Conservation (phyloP, 2,113 vertebrate species). For the Pachyramphus minor region DNA sequence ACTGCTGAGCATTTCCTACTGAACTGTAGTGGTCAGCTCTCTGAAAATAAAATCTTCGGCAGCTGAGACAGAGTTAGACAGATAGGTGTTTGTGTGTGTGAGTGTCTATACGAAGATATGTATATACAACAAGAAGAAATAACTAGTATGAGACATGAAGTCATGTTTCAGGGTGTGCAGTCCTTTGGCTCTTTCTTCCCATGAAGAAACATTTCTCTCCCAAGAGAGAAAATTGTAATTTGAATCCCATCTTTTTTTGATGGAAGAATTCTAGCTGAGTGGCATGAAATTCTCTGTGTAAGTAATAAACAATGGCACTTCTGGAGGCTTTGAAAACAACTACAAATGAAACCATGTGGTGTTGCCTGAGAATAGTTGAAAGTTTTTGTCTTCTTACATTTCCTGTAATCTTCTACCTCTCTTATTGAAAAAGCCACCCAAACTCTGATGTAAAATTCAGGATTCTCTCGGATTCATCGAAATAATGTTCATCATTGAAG, state of each 20-base stretch:
- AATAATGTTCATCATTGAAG: not conserved
- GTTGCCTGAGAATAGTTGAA: not conserved
- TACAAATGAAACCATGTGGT: not conserved
- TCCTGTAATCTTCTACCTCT: not conserved
- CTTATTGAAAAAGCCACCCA: rapidly evolving
- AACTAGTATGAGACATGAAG: not conserved
- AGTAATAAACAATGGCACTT: not conserved
- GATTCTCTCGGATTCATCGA: not conserved
- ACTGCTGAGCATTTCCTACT: not conserved
- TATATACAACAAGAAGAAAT: not conserved
- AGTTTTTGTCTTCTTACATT: not conserved
- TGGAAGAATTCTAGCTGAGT: not conserved
- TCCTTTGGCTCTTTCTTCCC: not conserved
- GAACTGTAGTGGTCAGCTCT: not conserved
- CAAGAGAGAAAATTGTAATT: not conserved
- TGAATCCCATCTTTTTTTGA: not conserved
- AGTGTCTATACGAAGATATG: not conserved
- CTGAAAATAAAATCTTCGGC: not conserved
- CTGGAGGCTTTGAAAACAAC: not conserved
- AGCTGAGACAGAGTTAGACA: not conserved
- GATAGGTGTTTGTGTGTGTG: not conserved
- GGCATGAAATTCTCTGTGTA: not conserved
- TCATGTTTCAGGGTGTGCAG: not conserved
- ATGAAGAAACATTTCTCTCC: not conserved
- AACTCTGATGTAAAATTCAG: not conserved